These are phyloP conservation scores for Mesoligia furuncula DNA, from an alignment of 2,888 invertebrate species.

Conservation along the genomic window DNA sequence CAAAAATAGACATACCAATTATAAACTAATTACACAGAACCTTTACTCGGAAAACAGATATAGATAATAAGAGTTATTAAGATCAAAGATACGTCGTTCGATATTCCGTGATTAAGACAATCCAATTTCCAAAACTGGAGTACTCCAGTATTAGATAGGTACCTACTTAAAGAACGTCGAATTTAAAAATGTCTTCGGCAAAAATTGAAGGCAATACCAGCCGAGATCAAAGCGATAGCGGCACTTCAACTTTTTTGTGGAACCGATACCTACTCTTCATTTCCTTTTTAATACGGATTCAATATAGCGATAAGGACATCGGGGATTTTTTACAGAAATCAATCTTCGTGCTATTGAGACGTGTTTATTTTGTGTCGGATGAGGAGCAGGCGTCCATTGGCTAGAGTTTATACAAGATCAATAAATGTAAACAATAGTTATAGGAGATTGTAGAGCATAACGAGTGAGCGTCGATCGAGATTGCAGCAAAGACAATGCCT, in stretches of 20 bases:
- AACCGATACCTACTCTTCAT: conserved; percentile 80
- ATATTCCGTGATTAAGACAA: conserved; percentile 71
- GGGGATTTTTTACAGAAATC: conserved; percentile 70
- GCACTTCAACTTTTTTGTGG: conserved; percentile 78
- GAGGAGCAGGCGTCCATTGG: conserved; percentile 52
- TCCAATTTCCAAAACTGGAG: conserved; percentile 72
- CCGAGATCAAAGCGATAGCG: conserved; percentile 80
- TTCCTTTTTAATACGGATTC: conserved; percentile 81
- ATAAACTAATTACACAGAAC: conserved; percentile 23
- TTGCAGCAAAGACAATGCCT: conserved; percentile 84
- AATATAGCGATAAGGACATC: conserved; percentile 79
- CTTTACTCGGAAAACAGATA: conserved; percentile 39
- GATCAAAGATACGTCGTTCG: conserved; percentile 57
- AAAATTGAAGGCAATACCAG: conserved; percentile 76
- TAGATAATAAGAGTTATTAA: conserved; percentile 49
- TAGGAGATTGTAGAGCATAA: conserved; percentile 67
- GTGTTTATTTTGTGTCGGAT: conserved; percentile 62
- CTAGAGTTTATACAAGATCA: conserved; percentile 59
- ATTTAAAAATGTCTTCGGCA: conserved; percentile 77
- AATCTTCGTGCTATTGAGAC: conserved; percentile 66
- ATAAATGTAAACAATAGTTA: conserved; percentile 74
- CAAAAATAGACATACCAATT: conserved; percentile 4
- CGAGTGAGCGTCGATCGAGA: conserved; percentile 77
- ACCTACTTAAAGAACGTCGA: conserved; percentile 69
- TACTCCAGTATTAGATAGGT: conserved; percentile 67